These are phyloP conservation scores for Drosophila jambulina DNA, from an alignment of 1,140 invertebrate genomes.

Conservation along the genomic window DNA sequence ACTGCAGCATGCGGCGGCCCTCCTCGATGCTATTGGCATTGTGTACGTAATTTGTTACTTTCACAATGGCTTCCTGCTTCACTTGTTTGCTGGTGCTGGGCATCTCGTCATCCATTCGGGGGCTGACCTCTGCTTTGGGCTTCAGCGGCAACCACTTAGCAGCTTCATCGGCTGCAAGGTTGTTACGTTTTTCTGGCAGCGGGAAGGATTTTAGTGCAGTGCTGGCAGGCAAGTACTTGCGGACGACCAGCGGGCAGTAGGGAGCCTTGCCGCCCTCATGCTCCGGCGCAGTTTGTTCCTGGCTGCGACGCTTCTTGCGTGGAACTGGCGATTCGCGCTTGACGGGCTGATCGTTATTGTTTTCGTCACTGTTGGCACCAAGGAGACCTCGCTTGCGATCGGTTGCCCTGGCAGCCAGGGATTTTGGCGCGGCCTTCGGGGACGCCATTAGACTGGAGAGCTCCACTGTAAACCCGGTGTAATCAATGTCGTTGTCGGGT, in stretches of 20 bases:
- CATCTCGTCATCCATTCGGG: too few relatives aligned
- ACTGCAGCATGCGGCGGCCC: constrained; percentile 88
- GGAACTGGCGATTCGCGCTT: background rate
- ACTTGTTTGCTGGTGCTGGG: background rate
- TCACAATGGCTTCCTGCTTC: background rate
- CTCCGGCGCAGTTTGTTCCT: constrained; percentile 2
- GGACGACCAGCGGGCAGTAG: constrained; percentile 16
- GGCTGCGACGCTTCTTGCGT: constrained; percentile 1
- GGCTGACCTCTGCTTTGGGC: background rate
- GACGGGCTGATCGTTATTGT: background rate
- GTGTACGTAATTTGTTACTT: constrained; percentile 21
- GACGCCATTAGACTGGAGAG: background rate
- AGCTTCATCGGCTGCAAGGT: background rate
- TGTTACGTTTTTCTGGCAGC: constrained; percentile 4
- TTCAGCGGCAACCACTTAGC: constrained; percentile 8
- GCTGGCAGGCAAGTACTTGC: constrained; percentile 15
- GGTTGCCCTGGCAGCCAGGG: constrained; percentile 2
- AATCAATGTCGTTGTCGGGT: background rate
- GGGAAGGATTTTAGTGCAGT: constrained; percentile 30
- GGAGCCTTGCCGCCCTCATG: background rate
- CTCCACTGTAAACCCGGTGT: background rate
- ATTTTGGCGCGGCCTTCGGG: background rate
- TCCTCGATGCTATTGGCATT: constrained; percentile 86
- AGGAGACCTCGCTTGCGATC: background rate
- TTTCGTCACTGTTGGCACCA: background rate